Evolutionary conservation across 1,140 invertebrate species (phyloP).

Genomic region (Solenopsis invicta): DNA sequence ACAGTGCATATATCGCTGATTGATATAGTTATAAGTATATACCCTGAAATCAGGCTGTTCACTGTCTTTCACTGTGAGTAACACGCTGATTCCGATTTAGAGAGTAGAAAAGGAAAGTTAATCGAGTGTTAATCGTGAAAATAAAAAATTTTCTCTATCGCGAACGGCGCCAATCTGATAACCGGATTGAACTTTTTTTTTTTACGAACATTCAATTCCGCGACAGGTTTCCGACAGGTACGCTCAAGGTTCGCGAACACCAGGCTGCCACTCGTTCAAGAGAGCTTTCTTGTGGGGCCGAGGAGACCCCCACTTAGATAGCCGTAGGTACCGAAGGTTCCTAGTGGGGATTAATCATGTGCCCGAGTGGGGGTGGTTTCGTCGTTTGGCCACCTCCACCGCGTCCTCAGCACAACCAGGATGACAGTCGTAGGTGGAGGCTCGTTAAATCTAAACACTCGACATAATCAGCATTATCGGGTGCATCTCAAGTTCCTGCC

Average conservation of each 20-base stretch:
- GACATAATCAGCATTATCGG: slow-evolving; percentile 38
- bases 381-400: slow-evolving; percentile 84
- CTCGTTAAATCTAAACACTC: slow-evolving; percentile 62
- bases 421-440: slow-evolving; percentile 81
- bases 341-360: slow-evolving; percentile 73
- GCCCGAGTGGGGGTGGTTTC: slow-evolving; percentile 80
- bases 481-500: background rate
- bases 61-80: too few species aligned
- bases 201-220: background rate
- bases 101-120: background rate
- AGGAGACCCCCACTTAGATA: slow-evolving; percentile 64
- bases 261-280: slow-evolving; percentile 80
- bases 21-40: too few species aligned
- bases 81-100: too few species aligned
- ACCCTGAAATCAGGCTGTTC: too few species aligned
- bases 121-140: background rate
- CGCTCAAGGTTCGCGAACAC: slow-evolving; percentile 73
- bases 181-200: background rate
- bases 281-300: slow-evolving; percentile 77
- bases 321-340: slow-evolving; percentile 51
- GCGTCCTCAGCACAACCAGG: slow-evolving; percentile 82
- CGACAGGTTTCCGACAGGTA: slow-evolving; percentile 77
- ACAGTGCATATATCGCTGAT: too few species aligned
- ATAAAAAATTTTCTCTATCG: background rate
- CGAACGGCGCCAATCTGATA: background rate